These are phyloP conservation scores for Ennomos fuscantarius DNA, from an alignment of 2,888 invertebrate species.

Conservation along the genomic window DNA sequence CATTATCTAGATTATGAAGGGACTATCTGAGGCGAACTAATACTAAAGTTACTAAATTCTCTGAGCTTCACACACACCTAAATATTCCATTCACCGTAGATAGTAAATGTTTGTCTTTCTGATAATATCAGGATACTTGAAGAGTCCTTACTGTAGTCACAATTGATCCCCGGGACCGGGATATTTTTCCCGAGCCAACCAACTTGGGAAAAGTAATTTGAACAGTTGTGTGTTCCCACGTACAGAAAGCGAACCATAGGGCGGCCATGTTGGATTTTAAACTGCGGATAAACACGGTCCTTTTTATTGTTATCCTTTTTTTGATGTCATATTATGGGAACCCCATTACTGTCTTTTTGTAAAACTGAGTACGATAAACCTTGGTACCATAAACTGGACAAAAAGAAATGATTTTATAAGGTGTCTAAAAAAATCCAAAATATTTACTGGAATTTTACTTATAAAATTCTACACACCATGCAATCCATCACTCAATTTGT, in stretches of 20 bases:
- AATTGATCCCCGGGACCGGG: conserved; percentile 22
- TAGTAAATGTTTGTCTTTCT: too few species aligned
- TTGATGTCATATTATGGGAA: conserved; percentile 20
- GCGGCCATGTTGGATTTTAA: conserved; percentile 51
- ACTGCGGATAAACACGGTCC: conserved; percentile 43
- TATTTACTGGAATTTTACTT: too few species aligned
- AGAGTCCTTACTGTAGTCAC: conserved; percentile 24
- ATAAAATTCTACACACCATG: too few species aligned
- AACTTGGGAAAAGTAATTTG: conserved; percentile 67
- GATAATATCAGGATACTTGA: neutral
- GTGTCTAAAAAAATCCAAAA: conserved; percentile 42
- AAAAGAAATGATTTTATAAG: conserved; percentile 1
- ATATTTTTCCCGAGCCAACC: conserved; percentile 59
- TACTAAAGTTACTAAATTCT: too few species aligned
- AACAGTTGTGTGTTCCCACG: conserved; percentile 76
- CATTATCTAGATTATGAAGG: too few species aligned
- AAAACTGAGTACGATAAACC: too few species aligned
- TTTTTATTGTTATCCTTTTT: conserved; percentile 24
- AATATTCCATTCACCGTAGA: too few species aligned
- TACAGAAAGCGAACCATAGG: conserved; percentile 44
- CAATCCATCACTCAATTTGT: too few species aligned
- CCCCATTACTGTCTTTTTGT: conserved; percentile 22
- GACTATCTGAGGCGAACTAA: too few species aligned
- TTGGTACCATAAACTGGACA: too few species aligned
- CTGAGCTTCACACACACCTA: too few species aligned